Evolutionary conservation across 2,888 invertebrate genomes (phyloP).

Genomic region (Xestia rhomboidea): DNA sequence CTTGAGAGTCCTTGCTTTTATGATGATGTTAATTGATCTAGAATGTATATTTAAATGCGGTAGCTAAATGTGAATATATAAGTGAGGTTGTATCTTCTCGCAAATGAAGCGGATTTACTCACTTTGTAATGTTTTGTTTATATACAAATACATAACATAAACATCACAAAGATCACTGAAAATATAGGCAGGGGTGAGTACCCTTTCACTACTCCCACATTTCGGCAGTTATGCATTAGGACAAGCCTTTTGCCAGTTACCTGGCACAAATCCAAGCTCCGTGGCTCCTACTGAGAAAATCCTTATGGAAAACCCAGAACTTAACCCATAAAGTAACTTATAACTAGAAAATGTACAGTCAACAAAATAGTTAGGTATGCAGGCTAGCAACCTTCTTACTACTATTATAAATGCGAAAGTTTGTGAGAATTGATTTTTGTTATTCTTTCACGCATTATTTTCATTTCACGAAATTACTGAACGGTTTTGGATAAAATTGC

Average conservation of each 20-base stretch:
- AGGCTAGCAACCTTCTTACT: too few species aligned
- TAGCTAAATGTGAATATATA: conserved; percentile 10
- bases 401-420: too few species aligned
- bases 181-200: background rate
- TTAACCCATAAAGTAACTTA: too few species aligned
- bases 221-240: background rate
- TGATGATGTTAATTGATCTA: conserved; percentile 36
- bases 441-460: too few species aligned
- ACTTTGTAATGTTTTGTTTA: background rate
- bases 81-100: background rate
- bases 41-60: conserved; percentile 12
- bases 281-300: background rate
- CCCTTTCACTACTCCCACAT: background rate
- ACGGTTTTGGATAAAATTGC: too few species aligned
- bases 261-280: background rate
- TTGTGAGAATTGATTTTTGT: too few species aligned
- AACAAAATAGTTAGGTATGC: too few species aligned
- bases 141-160: background rate
- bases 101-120: background rate
- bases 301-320: background rate
- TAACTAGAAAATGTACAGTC: too few species aligned
- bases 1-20: conserved; percentile 52
- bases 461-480: too few species aligned
- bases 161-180: too few species aligned
- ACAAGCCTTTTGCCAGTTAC: background rate